A percentile compares a stretch with the other conserved stretches of the same genome.
phyloP scores from a whole-genome alignment of 2,113 vertebrate genomes.

The Electrona antarctica region DNA sequence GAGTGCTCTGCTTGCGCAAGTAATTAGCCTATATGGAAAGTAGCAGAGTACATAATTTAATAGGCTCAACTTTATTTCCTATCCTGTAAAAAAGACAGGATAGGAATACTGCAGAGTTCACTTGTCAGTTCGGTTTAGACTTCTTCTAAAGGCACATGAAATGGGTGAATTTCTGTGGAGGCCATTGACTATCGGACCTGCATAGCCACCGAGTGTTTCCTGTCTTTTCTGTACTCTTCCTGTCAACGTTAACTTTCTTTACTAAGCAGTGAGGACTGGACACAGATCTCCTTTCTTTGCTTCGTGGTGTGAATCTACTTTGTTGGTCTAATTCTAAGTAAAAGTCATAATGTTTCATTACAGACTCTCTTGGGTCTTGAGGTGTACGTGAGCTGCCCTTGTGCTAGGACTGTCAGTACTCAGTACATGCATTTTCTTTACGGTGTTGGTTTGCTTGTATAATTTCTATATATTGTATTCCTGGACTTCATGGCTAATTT shows the following conservation, averaged over 20 bases:
- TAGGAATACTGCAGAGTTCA: constrained; percentile 25
- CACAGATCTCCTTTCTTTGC: constrained; percentile 16
- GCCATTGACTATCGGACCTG: constrained; percentile 27
- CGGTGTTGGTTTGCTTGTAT: too few species aligned
- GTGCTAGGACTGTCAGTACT: too few species aligned
- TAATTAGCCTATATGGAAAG: constrained; percentile 56
- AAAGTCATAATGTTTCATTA: too few species aligned
- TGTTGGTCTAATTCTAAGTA: constrained; percentile 15
- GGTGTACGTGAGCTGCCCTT: too few species aligned
- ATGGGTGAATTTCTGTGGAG: constrained; percentile 39
- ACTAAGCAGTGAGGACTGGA: background rate
- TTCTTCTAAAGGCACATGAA: constrained; percentile 33
- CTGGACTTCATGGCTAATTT: too few species aligned
- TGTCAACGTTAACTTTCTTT: constrained; percentile 16
- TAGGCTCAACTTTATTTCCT: constrained; percentile 27
- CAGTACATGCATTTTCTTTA: too few species aligned
- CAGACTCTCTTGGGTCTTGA: too few species aligned
- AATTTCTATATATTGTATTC: too few species aligned
- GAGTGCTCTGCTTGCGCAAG: too few species aligned
- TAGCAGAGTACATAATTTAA: constrained; percentile 29
- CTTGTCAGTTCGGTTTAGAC: constrained; percentile 26
- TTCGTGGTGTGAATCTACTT: background rate
- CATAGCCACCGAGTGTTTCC: constrained; percentile 20
- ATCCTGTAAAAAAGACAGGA: constrained; percentile 23
- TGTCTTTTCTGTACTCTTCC: constrained; percentile 17